Conservation (phyloP, 2,888 invertebrate genomes). For the Macrophya annulata region DNA sequence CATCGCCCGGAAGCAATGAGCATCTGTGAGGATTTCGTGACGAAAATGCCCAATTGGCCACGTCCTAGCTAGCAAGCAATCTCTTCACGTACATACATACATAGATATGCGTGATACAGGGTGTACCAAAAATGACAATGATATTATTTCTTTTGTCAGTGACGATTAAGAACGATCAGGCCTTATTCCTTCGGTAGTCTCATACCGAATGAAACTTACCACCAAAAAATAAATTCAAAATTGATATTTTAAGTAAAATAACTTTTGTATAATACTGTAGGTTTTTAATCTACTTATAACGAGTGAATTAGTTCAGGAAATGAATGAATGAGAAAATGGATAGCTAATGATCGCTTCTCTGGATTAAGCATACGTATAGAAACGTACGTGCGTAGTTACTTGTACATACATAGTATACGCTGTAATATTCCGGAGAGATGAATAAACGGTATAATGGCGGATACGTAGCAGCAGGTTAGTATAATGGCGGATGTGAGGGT, state of each 20-base stretch:
- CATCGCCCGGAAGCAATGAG: conserved; percentile 45
- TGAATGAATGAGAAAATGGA: neutral
- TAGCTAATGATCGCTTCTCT: conserved; percentile 12
- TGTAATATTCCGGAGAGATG: neutral
- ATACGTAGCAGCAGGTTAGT: conserved; percentile 21
- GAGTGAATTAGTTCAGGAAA: neutral
- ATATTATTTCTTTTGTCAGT: neutral
- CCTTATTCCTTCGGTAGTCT: neutral
- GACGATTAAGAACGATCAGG: neutral
- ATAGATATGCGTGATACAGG: neutral
- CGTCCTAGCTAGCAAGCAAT: neutral
- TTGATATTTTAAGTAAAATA: neutral
- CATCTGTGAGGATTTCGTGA: conserved; percentile 43
- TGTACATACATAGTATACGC: neutral
- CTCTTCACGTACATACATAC: conserved; percentile 27
- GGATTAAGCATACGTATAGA: conserved; percentile 5
- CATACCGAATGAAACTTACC: neutral
- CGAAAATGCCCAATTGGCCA: neutral
- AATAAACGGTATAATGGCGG: conserved; percentile 14
- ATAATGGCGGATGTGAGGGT: conserved; percentile 27
- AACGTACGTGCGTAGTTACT: neutral
- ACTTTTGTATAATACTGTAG: neutral
- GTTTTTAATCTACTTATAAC: neutral
- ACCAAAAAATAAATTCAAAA: neutral
- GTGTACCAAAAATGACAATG: neutral